phyloP scores from a whole-genome alignment of 2,888 invertebrate genomes.

The Drosophila melanocephala region DNA sequence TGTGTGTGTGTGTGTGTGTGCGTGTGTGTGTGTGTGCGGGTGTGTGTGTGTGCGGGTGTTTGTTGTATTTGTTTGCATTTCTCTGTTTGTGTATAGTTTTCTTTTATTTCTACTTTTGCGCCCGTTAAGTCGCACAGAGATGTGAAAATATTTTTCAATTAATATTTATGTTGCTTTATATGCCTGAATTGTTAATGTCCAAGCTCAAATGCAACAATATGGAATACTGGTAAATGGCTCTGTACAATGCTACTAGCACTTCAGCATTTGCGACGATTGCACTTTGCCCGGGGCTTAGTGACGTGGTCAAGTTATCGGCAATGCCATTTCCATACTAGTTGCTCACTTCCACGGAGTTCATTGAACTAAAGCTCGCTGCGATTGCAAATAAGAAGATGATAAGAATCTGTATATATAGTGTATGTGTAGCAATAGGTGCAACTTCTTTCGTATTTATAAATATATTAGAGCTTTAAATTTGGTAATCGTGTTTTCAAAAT shows the following conservation, averaged over 20 bases:
- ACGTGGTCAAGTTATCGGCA: constrained; percentile 5
- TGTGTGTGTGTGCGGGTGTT: constrained; percentile 1
- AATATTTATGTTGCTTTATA: constrained; percentile 80
- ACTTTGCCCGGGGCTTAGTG: constrained; percentile 5
- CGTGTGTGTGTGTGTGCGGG: constrained; percentile 8
- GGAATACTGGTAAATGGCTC: constrained; percentile 12
- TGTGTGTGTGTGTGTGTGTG: constrained; percentile 12
- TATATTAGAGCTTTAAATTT: not conserved
- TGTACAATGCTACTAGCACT: constrained; percentile 4
- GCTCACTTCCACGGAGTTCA: constrained; percentile 1
- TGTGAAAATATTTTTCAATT: constrained; percentile 80
- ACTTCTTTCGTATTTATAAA: not conserved
- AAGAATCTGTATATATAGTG: not conserved
- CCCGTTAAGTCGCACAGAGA: constrained; percentile 64
- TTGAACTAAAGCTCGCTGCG: not conserved
- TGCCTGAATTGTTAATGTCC: constrained; percentile 72
- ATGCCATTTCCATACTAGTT: not conserved
- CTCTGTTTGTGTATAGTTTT: constrained; percentile 56
- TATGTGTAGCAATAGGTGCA: fast-evolving
- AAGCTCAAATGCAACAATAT: constrained; percentile 40
- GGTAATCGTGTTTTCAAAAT: not conserved
- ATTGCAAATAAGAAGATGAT: not conserved
- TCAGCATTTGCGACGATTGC: constrained; percentile 11
- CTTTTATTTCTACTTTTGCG: constrained; percentile 51
- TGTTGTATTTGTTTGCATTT: constrained; percentile 22